A percentile compares a stretch with the other conserved stretches of the same genome.
Conservation (phyloP, 2,113 vertebrate species). For the Eleginops maclovinus region DNA sequence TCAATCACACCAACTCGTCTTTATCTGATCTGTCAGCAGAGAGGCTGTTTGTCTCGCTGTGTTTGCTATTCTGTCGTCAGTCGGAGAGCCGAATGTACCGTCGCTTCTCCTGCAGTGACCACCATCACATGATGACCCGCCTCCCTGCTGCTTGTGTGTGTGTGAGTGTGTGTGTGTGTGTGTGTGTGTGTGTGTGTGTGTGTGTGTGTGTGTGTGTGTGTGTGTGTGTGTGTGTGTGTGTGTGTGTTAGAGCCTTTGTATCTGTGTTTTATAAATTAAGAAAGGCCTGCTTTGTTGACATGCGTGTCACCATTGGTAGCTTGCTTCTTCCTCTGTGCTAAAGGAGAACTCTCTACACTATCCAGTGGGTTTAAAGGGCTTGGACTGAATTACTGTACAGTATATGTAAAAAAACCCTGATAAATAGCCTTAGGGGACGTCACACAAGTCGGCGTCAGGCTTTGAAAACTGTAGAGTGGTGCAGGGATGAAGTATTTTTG, state of each 20-base stretch:
- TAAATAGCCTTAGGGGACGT: neutral
- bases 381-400: no score
- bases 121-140: conserved; percentile 29
- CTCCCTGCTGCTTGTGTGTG: neutral
- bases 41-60: conserved; percentile 48
- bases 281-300: neutral
- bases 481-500: no score
- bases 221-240: neutral
- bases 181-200: neutral
- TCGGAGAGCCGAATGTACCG: conserved; percentile 26
- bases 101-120: conserved; percentile 37
- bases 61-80: conserved; percentile 64
- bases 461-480: neutral
- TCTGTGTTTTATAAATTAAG: neutral
- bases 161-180: neutral
- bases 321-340: neutral
- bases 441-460: neutral
- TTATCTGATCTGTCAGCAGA: conserved; percentile 53
- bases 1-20: conserved; percentile 31
- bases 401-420: neutral
- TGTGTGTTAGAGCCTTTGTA: conserved; percentile 2
- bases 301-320: neutral
- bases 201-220: conserved; percentile 1
- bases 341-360: neutral
- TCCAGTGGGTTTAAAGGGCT: neutral